Conservation (phyloP, 1,140 invertebrate genomes). For the Chrysoperla carnea region DNA sequence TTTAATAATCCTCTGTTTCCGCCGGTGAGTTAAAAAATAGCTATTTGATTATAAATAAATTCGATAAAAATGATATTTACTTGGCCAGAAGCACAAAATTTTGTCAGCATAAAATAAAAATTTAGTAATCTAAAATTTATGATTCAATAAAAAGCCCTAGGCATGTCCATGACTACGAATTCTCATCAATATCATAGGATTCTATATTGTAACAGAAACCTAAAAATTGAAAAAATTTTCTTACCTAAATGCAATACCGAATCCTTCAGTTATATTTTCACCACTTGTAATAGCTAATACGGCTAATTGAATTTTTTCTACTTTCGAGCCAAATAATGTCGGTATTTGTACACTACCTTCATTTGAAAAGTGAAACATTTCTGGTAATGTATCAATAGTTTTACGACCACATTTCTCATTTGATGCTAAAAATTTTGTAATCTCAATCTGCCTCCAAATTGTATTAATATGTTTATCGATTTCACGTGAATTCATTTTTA, state of each 20-base stretch:
- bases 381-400: conserved; percentile 5
- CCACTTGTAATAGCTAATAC: conserved; percentile 43
- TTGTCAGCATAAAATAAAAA: too few relatives aligned
- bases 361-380: conserved; percentile 9
- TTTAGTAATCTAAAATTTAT: too few relatives aligned
- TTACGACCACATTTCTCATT: conserved; percentile 32
- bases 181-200: too few relatives aligned
- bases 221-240: conserved; percentile 2
- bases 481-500: conserved; percentile 44
- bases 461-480: conserved; percentile 53
- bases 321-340: conserved; percentile 45
- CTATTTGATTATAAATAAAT: too few relatives aligned
- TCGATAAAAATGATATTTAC: too few relatives aligned
- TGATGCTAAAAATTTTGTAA: conserved; percentile 42
- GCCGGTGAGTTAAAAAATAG: too few relatives aligned
- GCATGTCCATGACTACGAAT: too few relatives aligned
- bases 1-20: too few relatives aligned
- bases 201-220: too few relatives aligned
- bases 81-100: too few relatives aligned
- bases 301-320: conserved; percentile 44
- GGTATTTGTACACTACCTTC: conserved; percentile 23
- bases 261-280: conserved; percentile 42
- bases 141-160: too few relatives aligned
- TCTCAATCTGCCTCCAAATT: conserved; percentile 45
- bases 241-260: conserved; percentile 46